Percentiles rank a stretch among this genome's conserved stretches.
phyloP scores from a whole-genome alignment of 2,797 vertebrate species.

The Eidolon dupreanum region DNA sequence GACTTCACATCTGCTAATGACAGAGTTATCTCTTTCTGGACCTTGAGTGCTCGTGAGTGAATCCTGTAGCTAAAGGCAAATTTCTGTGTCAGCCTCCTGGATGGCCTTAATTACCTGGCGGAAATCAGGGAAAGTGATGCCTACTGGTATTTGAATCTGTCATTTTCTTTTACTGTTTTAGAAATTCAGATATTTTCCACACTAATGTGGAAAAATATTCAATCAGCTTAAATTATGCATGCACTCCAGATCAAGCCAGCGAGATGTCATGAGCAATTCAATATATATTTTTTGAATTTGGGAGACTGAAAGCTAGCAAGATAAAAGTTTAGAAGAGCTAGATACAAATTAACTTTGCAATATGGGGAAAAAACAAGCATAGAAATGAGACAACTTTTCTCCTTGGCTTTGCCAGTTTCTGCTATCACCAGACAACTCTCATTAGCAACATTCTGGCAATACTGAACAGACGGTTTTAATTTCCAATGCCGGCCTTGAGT shows the following conservation, averaged over 20 bases:
- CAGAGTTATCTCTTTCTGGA: not conserved
- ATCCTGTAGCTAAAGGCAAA: not conserved
- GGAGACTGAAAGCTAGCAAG: conserved; percentile 36
- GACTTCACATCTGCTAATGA: not conserved
- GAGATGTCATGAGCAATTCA: conserved; percentile 63
- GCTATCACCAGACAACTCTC: not conserved
- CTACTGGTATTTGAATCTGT: conserved; percentile 53
- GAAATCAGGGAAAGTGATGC: conserved; percentile 20
- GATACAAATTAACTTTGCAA: conserved; percentile 44
- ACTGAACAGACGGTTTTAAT: not conserved
- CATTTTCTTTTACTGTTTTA: conserved; percentile 57
- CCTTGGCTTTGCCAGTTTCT: not conserved
- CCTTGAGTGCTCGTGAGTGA: not conserved
- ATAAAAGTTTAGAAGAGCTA: conserved; percentile 46
- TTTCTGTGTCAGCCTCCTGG: conserved; percentile 50
- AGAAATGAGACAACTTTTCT: conserved; percentile 5
- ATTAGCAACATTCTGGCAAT: not conserved
- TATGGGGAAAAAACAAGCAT: not conserved
- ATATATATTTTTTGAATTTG: conserved; percentile 16
- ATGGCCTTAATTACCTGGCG: conserved; percentile 60
- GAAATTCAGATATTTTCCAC: conserved; percentile 59
- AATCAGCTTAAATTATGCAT: conserved; percentile 77
- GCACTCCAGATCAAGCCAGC: conserved; percentile 56
- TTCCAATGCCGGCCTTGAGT: not conserved
- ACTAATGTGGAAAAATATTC: conserved; percentile 75